phyloP scores from a whole-genome alignment of 2,888 invertebrate species.

The Suillia variegata region DNA sequence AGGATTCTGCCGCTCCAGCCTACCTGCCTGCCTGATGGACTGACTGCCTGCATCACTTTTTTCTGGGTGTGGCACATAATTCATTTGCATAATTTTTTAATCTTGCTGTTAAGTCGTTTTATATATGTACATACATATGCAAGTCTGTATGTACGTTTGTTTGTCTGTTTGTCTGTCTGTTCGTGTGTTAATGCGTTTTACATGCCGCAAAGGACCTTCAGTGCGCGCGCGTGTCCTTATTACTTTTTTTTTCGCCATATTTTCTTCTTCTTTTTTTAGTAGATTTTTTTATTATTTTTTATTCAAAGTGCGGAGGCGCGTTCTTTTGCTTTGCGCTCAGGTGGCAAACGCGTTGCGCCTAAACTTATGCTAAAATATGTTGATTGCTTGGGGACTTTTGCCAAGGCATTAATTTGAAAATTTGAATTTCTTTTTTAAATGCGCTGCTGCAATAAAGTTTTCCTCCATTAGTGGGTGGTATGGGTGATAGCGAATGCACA shows the following conservation, averaged over 20 bases:
- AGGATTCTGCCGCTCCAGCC: conserved; percentile 7
- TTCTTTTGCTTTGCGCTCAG: background rate
- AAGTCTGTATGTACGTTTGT: too few species aligned
- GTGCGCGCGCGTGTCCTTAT: conserved; percentile 11
- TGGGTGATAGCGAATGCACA: too few species aligned
- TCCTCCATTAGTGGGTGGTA: too few species aligned
- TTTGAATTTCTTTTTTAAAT: conserved; percentile 4
- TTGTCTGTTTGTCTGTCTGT: too few species aligned
- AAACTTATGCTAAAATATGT: conserved; percentile 33
- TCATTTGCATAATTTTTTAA: conserved; percentile 61
- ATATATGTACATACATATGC: too few species aligned
- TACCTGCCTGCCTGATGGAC: too few species aligned
- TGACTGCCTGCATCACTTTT: too few species aligned
- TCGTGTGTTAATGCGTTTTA: conserved; percentile 14
- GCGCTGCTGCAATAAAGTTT: too few species aligned
- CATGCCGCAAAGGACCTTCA: background rate
- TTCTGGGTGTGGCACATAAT: conserved; percentile 31
- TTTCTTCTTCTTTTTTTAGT: background rate
- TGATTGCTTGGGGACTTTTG: conserved; percentile 25
- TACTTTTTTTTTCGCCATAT: too few species aligned
- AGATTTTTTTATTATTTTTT: too few species aligned
- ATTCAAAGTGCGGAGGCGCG: too few species aligned
- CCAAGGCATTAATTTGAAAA: background rate
- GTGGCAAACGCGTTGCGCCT: conserved; percentile 9
- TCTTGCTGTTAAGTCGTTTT: conserved; percentile 57